These are phyloP conservation scores for Brachionus rotundiformis DNA, from an alignment of 1,140 invertebrate species.

Conservation along the genomic window DNA sequence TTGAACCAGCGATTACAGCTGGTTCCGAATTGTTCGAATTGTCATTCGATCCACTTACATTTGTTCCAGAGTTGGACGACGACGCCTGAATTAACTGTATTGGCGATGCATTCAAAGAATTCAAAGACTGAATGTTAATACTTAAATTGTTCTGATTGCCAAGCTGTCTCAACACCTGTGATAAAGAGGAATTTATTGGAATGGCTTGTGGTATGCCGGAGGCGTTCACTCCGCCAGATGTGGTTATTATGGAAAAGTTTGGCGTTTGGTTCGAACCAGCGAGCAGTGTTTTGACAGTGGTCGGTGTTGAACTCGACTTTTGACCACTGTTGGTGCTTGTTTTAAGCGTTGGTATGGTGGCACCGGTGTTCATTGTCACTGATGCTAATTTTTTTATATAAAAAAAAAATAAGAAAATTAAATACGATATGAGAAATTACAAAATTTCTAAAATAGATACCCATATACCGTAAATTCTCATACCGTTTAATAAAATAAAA, in stretches of 20 bases:
- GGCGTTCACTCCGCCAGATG: slow-evolving; percentile 9
- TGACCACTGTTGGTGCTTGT: background rate
- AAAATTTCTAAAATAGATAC: background rate
- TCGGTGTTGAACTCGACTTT: slow-evolving; percentile 7
- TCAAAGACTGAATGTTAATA: slow-evolving; percentile 19
- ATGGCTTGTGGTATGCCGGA: slow-evolving; percentile 22
- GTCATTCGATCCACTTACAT: background rate
- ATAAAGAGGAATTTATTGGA: slow-evolving; percentile 35
- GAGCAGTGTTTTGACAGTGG: slow-evolving; percentile 27
- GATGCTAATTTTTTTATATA: slow-evolving; percentile 8
- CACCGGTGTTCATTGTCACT: background rate
- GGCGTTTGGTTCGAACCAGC: background rate
- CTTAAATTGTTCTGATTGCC: background rate
- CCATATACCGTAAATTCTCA: slow-evolving; percentile 43
- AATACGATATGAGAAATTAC: slow-evolving; percentile 29
- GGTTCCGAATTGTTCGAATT: background rate
- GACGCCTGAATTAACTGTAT: slow-evolving; percentile 2
- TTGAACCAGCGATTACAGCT: background rate
- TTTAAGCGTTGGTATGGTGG: background rate
- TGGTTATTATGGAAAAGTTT: slow-evolving; percentile 36
- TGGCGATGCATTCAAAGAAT: background rate
- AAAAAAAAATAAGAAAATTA: background rate
- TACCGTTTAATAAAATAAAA: background rate
- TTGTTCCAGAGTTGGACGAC: background rate
- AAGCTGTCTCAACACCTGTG: slow-evolving; percentile 31